Percentiles rank a stretch among this genome's conserved stretches.
Conservation (phyloP, 2,113 vertebrate genomes). For the Cyanistes caeruleus region DNA sequence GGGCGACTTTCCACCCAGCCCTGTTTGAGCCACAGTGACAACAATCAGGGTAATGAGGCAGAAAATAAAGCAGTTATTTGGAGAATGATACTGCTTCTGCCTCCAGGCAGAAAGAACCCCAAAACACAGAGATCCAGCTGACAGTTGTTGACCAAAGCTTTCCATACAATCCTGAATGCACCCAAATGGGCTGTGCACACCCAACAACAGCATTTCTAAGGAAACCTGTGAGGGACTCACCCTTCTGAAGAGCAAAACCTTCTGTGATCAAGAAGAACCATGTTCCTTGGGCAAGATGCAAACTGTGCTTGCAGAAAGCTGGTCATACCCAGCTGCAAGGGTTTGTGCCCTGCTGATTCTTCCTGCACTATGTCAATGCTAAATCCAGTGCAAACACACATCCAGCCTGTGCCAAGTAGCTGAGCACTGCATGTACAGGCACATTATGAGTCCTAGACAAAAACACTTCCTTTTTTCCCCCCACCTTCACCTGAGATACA, state of each 20-base stretch:
- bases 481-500: not conserved
- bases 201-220: not conserved
- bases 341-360: not conserved
- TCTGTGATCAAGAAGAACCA: not conserved
- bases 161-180: not conserved
- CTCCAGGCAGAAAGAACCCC: constrained; percentile 60
- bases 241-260: not conserved
- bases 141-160: not conserved
- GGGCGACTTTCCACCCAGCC: not conserved
- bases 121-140: not conserved
- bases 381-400: not conserved
- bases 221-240: not conserved
- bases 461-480: not conserved
- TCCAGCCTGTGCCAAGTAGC: not conserved
- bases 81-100: constrained; percentile 30
- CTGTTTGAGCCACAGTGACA: constrained; percentile 8
- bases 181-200: not conserved
- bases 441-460: not conserved
- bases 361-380: not conserved
- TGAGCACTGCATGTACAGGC: not conserved
- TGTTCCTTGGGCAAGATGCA: rapidly evolving
- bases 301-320: not conserved
- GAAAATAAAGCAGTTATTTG: constrained; percentile 67
- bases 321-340: not conserved
- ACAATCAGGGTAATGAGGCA: constrained; percentile 65